These are phyloP conservation scores for Tiliacea aurago DNA, from an alignment of 2,888 invertebrate species.

Conservation along the genomic window DNA sequence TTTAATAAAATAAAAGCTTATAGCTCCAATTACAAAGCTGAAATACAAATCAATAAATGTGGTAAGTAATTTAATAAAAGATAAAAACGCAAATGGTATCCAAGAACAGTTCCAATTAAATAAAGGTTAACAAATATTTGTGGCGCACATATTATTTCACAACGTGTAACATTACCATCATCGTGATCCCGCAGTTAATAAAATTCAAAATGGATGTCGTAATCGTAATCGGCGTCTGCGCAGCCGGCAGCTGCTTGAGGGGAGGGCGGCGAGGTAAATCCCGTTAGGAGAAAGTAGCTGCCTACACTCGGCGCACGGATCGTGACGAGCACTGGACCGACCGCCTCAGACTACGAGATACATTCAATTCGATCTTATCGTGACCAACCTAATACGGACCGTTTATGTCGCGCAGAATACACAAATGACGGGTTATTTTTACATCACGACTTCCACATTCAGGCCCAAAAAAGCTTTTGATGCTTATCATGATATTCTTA, in stretches of 20 bases:
- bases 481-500: constrained; percentile 51
- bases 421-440: constrained; percentile 64
- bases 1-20: constrained; percentile 34
- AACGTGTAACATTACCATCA: constrained; percentile 76
- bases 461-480: constrained; percentile 33
- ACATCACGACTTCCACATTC: constrained; percentile 65
- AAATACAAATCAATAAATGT: constrained; percentile 38
- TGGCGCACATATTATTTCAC: constrained; percentile 75
- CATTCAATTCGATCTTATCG: constrained; percentile 82
- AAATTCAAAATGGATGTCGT: constrained; percentile 85
- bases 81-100: constrained; percentile 51
- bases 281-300: constrained; percentile 90
- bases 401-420: constrained; percentile 69
- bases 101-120: constrained; percentile 64
- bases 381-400: constrained; percentile 69
- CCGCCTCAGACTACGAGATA: constrained; percentile 77
- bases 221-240: constrained; percentile 79
- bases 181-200: constrained; percentile 81
- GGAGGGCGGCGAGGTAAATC: constrained; percentile 76
- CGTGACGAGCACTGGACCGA: constrained; percentile 80
- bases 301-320: constrained; percentile 83
- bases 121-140: constrained; percentile 69
- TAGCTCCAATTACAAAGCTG: constrained; percentile 25
- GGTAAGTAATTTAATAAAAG: constrained; percentile 57
- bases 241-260: constrained; percentile 67